Base-by-base conservation (phyloP, 2,797 vertebrate genomes). In the Catostomus latipinnis region DNA sequence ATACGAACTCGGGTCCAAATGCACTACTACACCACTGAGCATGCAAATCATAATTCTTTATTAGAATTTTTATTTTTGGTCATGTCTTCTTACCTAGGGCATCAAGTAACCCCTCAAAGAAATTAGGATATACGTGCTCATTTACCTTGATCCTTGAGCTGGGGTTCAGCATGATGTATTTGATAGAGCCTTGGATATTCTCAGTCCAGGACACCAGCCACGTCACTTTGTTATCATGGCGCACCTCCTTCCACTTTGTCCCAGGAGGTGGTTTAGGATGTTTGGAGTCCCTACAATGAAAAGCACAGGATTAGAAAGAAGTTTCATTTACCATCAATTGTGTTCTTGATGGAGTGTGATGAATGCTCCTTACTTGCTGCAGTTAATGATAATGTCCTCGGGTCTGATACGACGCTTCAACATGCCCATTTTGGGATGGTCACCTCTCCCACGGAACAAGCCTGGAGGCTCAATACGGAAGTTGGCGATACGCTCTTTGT, bases 361-460 rank as follows among this genome's bases (percentile, higher is more conserved):
- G 3, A 62, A 12, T 6, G 67, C 58, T 58, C 8, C 78, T 91
- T 88, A 99, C 98, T 97, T 99, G 97, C 98, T 99, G 91, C 98
- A 99, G 91, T 99, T 99, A 80, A 99, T 91, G 89, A 99, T 99
- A 87, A 99, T 96, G 86, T 99, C 95, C 84, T 97, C 88, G 0
- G 98, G 97, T 88, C 96, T 93, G 85, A 97, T 96, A 65, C 97
- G 95, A 10, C 96, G 95, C 90, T 99, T 99, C 63, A 99, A 89
- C 96, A 99, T 99, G 76, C 97, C 97, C 96, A 98, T 99, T 85
- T 99, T 99, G 9, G 98, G 98, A 84, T 99, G 98, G 91, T 99
- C 96, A 71, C 98, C 98, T 75, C 97, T 94, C 22, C 98, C 98
- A 45, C 97, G 95, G 88, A 99, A 99, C 52, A 99, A 93, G 50